Base-by-base conservation (phyloP, 1,140 invertebrate genomes). In the Streblospio benedicti region DNA sequence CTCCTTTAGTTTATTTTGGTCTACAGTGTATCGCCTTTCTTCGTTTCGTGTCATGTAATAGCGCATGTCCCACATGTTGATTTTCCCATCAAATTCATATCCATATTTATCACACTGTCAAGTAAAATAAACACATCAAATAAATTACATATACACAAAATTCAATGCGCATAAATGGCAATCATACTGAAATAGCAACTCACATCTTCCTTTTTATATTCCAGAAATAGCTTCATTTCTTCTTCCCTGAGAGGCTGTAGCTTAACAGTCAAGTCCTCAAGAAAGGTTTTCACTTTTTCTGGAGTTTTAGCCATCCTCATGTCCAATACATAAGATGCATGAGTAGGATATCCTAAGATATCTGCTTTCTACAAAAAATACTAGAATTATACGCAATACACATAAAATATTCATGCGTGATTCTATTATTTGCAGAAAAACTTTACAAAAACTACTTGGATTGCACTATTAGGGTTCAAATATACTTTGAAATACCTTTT, bases 221-320 rank as follows among this genome's bases (percentile, higher is more conserved):
- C 58, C 16, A 82, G 59, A 64, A 81, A 75, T 2, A 70, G 60
- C 59, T 73, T 65, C 35, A 73, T 68, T 66, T 83, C 82, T 49
- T 76, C 62, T 16, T 76, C 59, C 69, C 79, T 78, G 2, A 82
- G 63, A 12, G 75, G 72, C 56, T 76, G 66, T n/a, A 83, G 69
- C 59, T 81, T 81, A 9, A 66, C 53, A n/a, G 67, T 64, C n/a
- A 83, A 67, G 38, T 79, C 75, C 6, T 63, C 59, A 9, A 82
- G 68, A 66, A 83, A 83, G 12, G 71, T 67, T 5, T 66, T 59
- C 5, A 83, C 82, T 51, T 63, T 75, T 43, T 80, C 76, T 28
- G 80, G 74, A 51, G 65, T 75, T 62, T 82, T 81, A 3, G 81
- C 80, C 81, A 83, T 83, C 20, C 78, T 66, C 70, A 82, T 75